Evolutionary conservation across 2,113 vertebrate species (phyloP).

Genomic region (Anthoscopus minutus): DNA sequence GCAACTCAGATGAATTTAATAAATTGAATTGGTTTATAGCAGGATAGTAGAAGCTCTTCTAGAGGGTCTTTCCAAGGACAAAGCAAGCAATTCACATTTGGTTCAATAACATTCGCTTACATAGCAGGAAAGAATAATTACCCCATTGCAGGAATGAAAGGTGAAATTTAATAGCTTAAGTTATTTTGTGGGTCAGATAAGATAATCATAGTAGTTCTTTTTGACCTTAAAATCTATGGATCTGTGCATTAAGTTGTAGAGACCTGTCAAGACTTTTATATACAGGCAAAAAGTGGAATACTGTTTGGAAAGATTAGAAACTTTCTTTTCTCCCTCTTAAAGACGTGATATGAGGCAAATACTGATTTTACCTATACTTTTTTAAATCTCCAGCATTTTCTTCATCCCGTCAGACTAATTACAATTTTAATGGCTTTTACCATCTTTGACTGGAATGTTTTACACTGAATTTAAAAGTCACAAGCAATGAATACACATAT

Average conservation of each 20-base stretch:
- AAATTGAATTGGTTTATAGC: not conserved
- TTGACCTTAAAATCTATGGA: not conserved
- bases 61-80: slow-evolving; percentile 26
- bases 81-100: not conserved
- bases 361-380: not conserved
- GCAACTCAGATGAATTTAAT: not conserved
- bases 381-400: not conserved
- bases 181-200: not conserved
- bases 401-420: not conserved
- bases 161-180: not conserved
- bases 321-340: not conserved
- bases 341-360: not conserved
- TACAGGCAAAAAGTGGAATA: not conserved
- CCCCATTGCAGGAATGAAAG: not conserved
- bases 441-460: not conserved
- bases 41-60: not conserved
- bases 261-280: not conserved
- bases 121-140: slow-evolving; percentile 13
- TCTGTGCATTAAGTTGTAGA: not conserved
- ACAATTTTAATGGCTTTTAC: not conserved
- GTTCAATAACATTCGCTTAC: not conserved
- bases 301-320: not conserved
- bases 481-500: not conserved
- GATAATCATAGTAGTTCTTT: not conserved
- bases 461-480: not conserved